Evolutionary conservation across 2,797 vertebrate species (phyloP).

Genomic region (Rhynchonycteris naso): DNA sequence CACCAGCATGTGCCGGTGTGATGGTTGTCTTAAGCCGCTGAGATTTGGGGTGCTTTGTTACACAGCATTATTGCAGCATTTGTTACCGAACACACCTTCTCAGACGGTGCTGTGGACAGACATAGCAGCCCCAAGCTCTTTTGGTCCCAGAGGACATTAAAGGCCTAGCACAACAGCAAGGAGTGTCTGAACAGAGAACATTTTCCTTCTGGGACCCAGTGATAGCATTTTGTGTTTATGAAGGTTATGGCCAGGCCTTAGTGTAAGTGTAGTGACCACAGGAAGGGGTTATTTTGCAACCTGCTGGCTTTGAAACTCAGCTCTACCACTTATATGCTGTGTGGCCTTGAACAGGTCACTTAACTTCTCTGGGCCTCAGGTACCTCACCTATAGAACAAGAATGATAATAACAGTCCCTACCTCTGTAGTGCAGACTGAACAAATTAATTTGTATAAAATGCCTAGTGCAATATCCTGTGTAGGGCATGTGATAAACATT

Average conservation of each 20-base stretch:
- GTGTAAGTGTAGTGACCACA: background rate
- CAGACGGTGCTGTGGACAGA: background rate
- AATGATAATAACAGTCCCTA: background rate
- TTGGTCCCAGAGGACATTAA: background rate
- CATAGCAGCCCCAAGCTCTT: background rate
- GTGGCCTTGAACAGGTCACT: background rate
- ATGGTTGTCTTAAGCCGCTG: background rate
- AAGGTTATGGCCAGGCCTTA: background rate
- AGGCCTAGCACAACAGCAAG: too few relatives aligned
- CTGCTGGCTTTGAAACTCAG: background rate
- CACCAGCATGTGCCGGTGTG: rapidly evolving
- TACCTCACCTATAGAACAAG: background rate
- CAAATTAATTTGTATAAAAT: background rate
- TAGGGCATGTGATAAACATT: too few relatives aligned
- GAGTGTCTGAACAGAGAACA: background rate
- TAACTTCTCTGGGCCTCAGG: background rate
- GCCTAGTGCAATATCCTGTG: background rate
- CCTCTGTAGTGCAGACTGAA: background rate
- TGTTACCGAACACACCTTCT: background rate
- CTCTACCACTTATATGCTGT: background rate
- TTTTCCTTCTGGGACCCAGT: background rate
- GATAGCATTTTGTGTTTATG: background rate
- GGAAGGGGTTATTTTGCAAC: background rate
- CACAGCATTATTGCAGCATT: rapidly evolving
- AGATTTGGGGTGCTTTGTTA: background rate